Base-by-base conservation (phyloP, 1,140 invertebrate genomes). In the Pogonomyrmex californicus region DNA sequence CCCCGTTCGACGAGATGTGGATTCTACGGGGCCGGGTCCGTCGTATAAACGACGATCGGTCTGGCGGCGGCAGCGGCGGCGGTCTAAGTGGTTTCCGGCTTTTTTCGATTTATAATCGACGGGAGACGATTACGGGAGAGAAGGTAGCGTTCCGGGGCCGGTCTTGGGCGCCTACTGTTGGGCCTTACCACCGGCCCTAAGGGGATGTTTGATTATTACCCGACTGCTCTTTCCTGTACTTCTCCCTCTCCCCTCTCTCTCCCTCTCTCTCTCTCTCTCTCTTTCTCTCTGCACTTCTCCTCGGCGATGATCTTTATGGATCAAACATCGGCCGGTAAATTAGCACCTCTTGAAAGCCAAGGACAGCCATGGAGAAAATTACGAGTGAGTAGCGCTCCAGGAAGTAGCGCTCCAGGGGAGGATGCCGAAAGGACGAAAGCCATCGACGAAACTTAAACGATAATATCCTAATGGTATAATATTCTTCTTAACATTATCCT, bases 81-180 rank as follows among this genome's bases (percentile, higher is more conserved):
- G 44, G 33, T 47, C 87, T 87, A 90, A 90, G 88, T 88, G 89
- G 89, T 90, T 91, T 91, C 89, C 89, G 89, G 88, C 89, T 90
- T 90, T 91, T 91, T 91, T 91, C 89, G 86, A 90, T 90, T 90
- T 88, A 90, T 91, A 91, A 91, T 91, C 89, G 89, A 30, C 76
- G 56, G 85, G 44, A 58, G 71, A 77, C 89, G 86, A 91, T 91
- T 90, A 90, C 86, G 63, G 81, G 58, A 23, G 65, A 91, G 86
- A 77, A 91, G 86, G 89, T 90, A 90, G 86, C 89, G 86, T 90
- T 88, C 89, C 33, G 47, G 88, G 85, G 85, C 89, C 89, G 88
- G 62, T 87, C 89, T 71, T 73, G 89, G 89, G 75, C 89, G 89
- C 89, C 89, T 91, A 91, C 89, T 86, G 89, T 91, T 91, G 86